Evolutionary conservation across 2,888 invertebrate species (phyloP), one percentile per base, ranked within the genome.

Genomic region (Holacanthella duospinosa): DNA sequence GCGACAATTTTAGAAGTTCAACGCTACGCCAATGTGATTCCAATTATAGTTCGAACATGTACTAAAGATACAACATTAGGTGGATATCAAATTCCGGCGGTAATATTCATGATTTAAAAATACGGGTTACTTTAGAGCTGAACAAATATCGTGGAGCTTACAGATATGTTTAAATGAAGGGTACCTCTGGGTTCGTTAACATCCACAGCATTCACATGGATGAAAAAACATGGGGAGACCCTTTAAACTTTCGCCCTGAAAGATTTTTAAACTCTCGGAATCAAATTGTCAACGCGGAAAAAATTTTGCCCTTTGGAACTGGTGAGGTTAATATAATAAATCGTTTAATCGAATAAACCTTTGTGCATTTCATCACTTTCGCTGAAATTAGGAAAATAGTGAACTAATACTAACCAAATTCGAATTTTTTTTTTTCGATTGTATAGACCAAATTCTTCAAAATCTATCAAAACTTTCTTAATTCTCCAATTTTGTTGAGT

Each of bases 261-360:
- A 27, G 70, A 44, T 70, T 70, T 59, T 57, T 70, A 9, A 61
- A 60, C 29, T 9, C 29, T 16, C 19, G n/a, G 4, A 59, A 43
- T 1, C 60, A 62, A 29, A 63, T 68, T 4, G n/a, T 21, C 21
- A 68, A 70, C 57, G 25, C 66, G 6, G 57, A 68, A n/a, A 68
- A 70, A 63, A 48, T 70, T 1, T 54, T 68, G 27, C 65, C 66
- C n/a, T 70, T 70, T 57, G 70, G 68, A 21, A 43, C 60, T 58
- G 66, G 68, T 65, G 26, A 48, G n/a, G n/a, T n/a, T n/a, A n/a
- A n/a, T n/a, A n/a, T n/a, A n/a, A n/a, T n/a, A n/a, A n/a, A n/a
- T n/a, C n/a, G n/a, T n/a, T n/a, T n/a, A n/a, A n/a, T n/a, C n/a
- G n/a, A n/a, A n/a, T n/a, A n/a, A n/a, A n/a, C n/a, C n/a, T n/a